Evolutionary conservation across 2,797 vertebrate species (phyloP).

Genomic region (Ptychadena robeensis): DNA sequence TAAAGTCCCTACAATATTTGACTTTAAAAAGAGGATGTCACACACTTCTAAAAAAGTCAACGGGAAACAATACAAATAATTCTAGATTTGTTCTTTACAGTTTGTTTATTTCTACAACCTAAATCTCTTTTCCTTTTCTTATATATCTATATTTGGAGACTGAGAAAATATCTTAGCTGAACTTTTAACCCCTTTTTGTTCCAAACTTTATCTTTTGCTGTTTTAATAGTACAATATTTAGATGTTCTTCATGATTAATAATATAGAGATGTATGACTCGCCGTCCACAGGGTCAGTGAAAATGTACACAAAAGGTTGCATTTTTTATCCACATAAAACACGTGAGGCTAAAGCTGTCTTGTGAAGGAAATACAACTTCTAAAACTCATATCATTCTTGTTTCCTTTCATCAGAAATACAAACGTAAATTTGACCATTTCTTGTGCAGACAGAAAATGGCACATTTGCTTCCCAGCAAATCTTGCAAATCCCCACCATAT

Average conservation of each 20-base stretch:
- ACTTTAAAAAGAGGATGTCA: background rate
- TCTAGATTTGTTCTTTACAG: background rate
- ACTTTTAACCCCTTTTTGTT: slow-evolving; percentile 53
- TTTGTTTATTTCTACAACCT: slow-evolving; percentile 37
- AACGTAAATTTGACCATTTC: slow-evolving; percentile 87
- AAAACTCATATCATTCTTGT: background rate
- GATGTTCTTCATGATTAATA: slow-evolving; percentile 52
- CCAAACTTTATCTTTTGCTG: slow-evolving; percentile 47
- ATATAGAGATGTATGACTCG: slow-evolving; percentile 42
- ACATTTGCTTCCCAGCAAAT: slow-evolving; percentile 93
- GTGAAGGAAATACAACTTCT: slow-evolving; percentile 53
- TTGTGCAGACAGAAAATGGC: slow-evolving; percentile 90
- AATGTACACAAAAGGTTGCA: slow-evolving; percentile 51
- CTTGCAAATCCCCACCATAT: slow-evolving; percentile 98
- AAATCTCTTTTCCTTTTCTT: slow-evolving; percentile 29
- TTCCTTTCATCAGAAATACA: slow-evolving; percentile 76
- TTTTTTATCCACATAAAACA: slow-evolving; percentile 30
- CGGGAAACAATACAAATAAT: background rate
- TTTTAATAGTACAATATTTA: slow-evolving; percentile 59
- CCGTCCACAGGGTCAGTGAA: slow-evolving; percentile 34
- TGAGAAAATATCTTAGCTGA: slow-evolving; percentile 43
- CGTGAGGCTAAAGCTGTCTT: slow-evolving; percentile 31
- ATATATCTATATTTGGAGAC: slow-evolving; percentile 46
- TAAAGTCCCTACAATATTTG: no score
- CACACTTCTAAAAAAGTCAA: background rate